Percentiles rank a stretch among this genome's conserved stretches.
phyloP scores from a whole-genome alignment of 2,797 vertebrate genomes.

The Fistularia tabacaria region DNA sequence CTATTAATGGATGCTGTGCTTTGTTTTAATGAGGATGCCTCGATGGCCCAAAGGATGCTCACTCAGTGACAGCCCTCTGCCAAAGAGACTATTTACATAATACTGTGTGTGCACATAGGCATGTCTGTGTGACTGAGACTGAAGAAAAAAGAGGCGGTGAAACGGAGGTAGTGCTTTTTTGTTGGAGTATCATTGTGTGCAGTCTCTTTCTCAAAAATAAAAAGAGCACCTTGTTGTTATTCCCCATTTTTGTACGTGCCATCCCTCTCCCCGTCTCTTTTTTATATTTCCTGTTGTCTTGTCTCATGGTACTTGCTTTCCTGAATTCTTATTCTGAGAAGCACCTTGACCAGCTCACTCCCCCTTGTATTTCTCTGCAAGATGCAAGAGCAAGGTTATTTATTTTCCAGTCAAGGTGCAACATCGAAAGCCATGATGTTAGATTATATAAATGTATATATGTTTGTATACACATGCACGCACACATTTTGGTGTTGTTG shows the following conservation, averaged over 20 bases:
- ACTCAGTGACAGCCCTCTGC: slow-evolving; percentile 72
- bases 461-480: slow-evolving; percentile 15
- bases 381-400: slow-evolving; percentile 50
- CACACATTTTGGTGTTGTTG: slow-evolving; percentile 5
- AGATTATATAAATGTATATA: neutral
- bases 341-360: slow-evolving; percentile 51
- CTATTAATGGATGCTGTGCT: slow-evolving; percentile 71
- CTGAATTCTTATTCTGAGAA: slow-evolving; percentile 54
- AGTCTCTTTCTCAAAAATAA: slow-evolving; percentile 59
- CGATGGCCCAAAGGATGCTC: slow-evolving; percentile 74
- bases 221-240: slow-evolving; percentile 70
- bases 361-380: slow-evolving; percentile 44
- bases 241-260: slow-evolving; percentile 68
- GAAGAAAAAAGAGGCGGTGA: slow-evolving; percentile 64
- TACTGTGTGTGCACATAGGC: slow-evolving; percentile 68
- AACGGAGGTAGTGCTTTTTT: slow-evolving; percentile 52
- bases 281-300: slow-evolving; percentile 46
- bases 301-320: slow-evolving; percentile 32
- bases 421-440: slow-evolving; percentile 19
- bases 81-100: slow-evolving; percentile 79
- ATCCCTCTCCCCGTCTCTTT: slow-evolving; percentile 41
- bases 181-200: slow-evolving; percentile 69
- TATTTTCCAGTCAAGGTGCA: slow-evolving; percentile 37
- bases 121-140: slow-evolving; percentile 67
- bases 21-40: slow-evolving; percentile 81